Percentiles rank a stretch among this genome's conserved stretches.
phyloP scores from a whole-genome alignment of 2,113 vertebrate species.

The Chelonoidis abingdonii region DNA sequence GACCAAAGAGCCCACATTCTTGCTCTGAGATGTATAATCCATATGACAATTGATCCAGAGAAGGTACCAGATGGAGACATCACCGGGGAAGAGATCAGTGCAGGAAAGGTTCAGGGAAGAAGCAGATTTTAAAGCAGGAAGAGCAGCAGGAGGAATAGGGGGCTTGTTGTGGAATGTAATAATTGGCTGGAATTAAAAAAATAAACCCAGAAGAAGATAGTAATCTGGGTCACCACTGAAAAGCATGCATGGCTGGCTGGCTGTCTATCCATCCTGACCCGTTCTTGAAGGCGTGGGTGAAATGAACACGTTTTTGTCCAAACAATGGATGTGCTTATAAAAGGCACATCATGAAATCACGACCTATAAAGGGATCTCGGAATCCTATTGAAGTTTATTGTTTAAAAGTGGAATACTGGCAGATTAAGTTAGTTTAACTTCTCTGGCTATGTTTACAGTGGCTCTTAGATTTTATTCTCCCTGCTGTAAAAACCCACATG shows the following conservation, averaged over 20 bases:
- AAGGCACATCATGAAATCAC: neutral
- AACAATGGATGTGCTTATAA: neutral
- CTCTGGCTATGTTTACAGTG: neutral
- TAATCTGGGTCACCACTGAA: neutral
- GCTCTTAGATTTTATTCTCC: neutral
- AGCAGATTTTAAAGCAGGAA: slow-evolving; percentile 1
- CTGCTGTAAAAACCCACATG: accelerated
- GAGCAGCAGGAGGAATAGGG: neutral
- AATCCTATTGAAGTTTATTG: neutral
- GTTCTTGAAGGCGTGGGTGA: neutral
- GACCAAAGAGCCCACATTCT: neutral
- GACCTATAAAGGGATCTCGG: neutral
- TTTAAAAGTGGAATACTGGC: accelerated
- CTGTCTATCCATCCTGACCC: neutral
- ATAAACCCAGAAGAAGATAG: neutral
- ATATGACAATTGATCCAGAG: neutral
- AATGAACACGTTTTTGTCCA: accelerated
- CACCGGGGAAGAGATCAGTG: neutral
- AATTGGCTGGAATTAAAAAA: slow-evolving; percentile 60
- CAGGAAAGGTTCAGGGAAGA: neutral
- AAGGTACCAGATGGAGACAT: slow-evolving; percentile 20
- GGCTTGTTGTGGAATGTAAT: slow-evolving; percentile 1
- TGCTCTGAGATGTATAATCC: neutral
- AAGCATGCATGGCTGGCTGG: slow-evolving; percentile 11
- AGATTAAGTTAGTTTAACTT: accelerated